Conservation (phyloP, 2,113 vertebrate species). For the Furnarius figulus region DNA sequence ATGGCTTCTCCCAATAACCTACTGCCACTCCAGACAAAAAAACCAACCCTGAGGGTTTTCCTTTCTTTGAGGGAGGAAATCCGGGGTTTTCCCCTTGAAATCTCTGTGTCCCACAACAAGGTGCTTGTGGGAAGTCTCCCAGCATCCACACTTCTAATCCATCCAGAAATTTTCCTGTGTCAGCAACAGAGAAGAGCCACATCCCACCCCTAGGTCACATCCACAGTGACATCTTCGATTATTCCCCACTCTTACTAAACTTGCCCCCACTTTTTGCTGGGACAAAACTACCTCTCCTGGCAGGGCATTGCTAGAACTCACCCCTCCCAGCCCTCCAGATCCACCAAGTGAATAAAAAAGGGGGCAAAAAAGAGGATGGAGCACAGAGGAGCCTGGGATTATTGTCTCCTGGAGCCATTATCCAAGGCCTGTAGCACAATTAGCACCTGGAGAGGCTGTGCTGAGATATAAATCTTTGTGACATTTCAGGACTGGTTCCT, state of each 20-base stretch:
- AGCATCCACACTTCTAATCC: not conserved
- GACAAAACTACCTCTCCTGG: not conserved
- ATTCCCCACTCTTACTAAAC: not conserved
- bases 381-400: not conserved
- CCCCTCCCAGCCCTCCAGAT: not conserved
- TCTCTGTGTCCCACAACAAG: rapidly evolving
- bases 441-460: slow-evolving; percentile 43
- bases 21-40: rapidly evolving
- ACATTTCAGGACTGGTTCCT: slow-evolving; percentile 60
- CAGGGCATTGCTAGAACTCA: not conserved
- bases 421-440: slow-evolving; percentile 32
- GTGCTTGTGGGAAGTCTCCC: not conserved
- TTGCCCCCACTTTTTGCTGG: not conserved
- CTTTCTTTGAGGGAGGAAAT: not conserved
- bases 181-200: not conserved
- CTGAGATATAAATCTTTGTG: slow-evolving; percentile 65
- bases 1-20: not conserved
- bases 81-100: not conserved
- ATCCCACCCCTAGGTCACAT: not conserved
- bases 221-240: not conserved
- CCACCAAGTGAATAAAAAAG: not conserved
- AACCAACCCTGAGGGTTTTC: not conserved
- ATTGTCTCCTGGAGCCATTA: slow-evolving; percentile 39
- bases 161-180: not conserved
- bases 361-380: not conserved